These are phyloP conservation scores for Sarcophilus harrisii DNA, from an alignment of 2,797 vertebrate genomes.

Conservation along the genomic window DNA sequence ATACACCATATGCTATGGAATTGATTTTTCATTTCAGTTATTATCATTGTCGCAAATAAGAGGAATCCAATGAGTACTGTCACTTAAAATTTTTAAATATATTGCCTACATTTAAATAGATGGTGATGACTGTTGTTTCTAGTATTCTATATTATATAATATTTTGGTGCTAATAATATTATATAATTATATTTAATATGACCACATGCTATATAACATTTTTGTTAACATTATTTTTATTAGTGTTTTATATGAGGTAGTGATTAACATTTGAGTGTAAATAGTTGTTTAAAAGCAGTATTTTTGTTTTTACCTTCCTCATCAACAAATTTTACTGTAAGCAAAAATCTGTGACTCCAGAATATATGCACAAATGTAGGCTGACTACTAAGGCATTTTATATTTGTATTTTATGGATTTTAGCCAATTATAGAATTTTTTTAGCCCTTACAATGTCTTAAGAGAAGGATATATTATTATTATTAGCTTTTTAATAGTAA, in stretches of 20 bases:
- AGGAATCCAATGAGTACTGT: conserved; percentile 47
- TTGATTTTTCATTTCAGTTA: conserved; percentile 39
- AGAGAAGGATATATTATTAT: conserved; percentile 71
- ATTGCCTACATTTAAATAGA: conserved; percentile 18
- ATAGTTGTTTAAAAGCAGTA: conserved; percentile 38
- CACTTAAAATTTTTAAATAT: conserved; percentile 38
- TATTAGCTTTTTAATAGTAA: conserved; percentile 71
- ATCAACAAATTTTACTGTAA: conserved; percentile 61
- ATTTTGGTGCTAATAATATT: not conserved
- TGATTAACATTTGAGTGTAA: conserved; percentile 39
- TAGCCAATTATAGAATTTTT: conserved; percentile 71
- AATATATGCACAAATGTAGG: conserved; percentile 55
- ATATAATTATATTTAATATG: not conserved
- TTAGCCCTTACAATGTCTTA: conserved; percentile 64
- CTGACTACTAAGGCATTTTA: conserved; percentile 55
- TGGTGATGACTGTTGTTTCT: conserved; percentile 47
- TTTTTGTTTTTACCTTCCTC: conserved; percentile 55
- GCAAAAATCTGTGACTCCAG: conserved; percentile 61
- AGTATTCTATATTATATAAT: not conserved
- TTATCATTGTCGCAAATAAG: conserved; percentile 55
- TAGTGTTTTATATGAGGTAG: not conserved
- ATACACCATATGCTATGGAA: conserved; percentile 57
- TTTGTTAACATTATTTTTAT: not conserved
- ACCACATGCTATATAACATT: not conserved
- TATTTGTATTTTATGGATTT: conserved; percentile 66